Conservation (phyloP, 37 sponge, comb jelly and placozoan species). For the Haliclona indistincta region DNA sequence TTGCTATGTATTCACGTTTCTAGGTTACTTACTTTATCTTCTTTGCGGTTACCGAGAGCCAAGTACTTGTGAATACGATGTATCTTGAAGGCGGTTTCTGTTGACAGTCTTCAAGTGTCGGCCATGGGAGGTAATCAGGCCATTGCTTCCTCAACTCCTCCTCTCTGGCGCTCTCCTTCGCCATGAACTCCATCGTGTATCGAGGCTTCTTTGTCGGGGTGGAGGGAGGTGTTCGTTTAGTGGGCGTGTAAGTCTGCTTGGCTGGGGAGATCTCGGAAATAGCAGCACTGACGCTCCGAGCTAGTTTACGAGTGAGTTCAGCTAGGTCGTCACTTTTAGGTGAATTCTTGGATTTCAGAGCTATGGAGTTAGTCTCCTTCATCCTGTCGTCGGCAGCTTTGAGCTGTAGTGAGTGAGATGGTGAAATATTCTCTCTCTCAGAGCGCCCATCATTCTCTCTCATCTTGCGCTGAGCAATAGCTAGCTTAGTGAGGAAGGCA, state of each 20-base stretch:
- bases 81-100: slow-evolving; percentile 29
- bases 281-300: background rate
- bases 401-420: background rate
- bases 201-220: background rate
- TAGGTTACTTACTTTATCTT: slow-evolving; percentile 62
- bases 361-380: background rate
- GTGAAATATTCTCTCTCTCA: background rate
- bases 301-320: too few relatives aligned
- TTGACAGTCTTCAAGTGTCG: slow-evolving; percentile 56
- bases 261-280: background rate
- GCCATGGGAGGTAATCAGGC: slow-evolving; percentile 46
- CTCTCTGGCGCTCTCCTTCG: slow-evolving; percentile 10
- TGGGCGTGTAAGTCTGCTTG: background rate
- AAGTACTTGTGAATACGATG: slow-evolving; percentile 69
- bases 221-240: background rate
- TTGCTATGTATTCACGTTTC: background rate
- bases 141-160: slow-evolving; percentile 15
- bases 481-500: slow-evolving; percentile 30
- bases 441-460: background rate
- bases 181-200: slow-evolving; percentile 7
- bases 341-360: background rate
- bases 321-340: too few relatives aligned
- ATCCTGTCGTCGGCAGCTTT: background rate
- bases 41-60: slow-evolving; percentile 76
- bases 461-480: slow-evolving; percentile 1